A percentile compares a stretch with the other conserved stretches of the same genome.
phyloP scores from a whole-genome alignment of 2,888 invertebrate species.

The Pollenia angustigena region DNA sequence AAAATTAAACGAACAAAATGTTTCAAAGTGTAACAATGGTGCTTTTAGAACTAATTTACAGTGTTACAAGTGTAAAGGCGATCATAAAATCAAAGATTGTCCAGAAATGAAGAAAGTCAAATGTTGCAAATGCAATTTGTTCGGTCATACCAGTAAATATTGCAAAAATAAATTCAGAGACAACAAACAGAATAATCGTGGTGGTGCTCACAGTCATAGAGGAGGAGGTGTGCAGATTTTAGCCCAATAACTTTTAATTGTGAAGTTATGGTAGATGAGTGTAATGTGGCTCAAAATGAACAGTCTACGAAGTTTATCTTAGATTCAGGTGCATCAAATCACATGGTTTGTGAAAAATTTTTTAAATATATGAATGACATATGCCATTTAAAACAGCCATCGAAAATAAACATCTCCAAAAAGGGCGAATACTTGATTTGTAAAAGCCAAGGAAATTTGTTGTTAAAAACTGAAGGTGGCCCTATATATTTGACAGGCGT shows the following conservation, averaged over 20 bases:
- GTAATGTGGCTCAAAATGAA: background rate
- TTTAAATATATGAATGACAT: background rate
- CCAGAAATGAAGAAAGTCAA: constrained; percentile 21
- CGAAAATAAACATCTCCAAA: constrained; percentile 21
- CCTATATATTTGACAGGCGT: constrained; percentile 38
- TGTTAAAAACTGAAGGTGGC: background rate
- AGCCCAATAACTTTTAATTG: constrained; percentile 35
- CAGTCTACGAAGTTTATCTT: constrained; percentile 19
- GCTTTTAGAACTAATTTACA: constrained; percentile 17
- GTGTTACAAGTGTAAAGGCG: constrained; percentile 40
- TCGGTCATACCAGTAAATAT: no score
- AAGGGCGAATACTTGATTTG: constrained; percentile 28
- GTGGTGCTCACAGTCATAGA: background rate
- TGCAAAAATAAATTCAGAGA: background rate
- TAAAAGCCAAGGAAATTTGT: constrained; percentile 17
- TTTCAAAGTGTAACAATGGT: background rate
- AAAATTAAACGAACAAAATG: constrained; percentile 16
- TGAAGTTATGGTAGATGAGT: background rate
- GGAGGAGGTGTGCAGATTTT: constrained; percentile 17
- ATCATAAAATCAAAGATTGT: constrained; percentile 23
- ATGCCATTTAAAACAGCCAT: background rate
- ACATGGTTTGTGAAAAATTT: no score
- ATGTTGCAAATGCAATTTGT: constrained; percentile 11
- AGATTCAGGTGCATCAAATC: constrained; percentile 37
- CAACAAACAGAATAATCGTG: constrained; percentile 13